Evolutionary conservation across 2,797 vertebrate genomes (phyloP).

Genomic region (Oreonectes daqikongensis): DNA sequence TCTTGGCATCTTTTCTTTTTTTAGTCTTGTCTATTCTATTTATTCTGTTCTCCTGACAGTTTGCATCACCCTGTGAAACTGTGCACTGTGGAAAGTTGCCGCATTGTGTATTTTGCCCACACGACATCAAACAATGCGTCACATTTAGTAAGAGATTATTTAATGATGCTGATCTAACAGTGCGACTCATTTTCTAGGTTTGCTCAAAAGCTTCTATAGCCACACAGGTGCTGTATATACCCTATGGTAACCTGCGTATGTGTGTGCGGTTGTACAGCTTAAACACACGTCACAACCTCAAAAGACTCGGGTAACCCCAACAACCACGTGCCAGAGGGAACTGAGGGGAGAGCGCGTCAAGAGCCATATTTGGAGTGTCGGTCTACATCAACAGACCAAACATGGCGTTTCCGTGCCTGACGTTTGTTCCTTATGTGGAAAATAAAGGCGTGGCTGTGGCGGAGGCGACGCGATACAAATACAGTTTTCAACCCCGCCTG

Average conservation of each 20-base stretch:
- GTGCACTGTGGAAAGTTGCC: slow-evolving; percentile 51
- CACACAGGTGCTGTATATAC: slow-evolving; percentile 18
- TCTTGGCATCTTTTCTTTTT: neutral
- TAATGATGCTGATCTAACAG: neutral
- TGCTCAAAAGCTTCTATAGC: neutral
- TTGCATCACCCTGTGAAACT: slow-evolving; percentile 36
- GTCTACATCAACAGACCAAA: slow-evolving; percentile 54
- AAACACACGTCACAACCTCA: slow-evolving; percentile 65
- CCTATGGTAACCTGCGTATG: neutral
- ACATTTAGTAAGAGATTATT: neutral
- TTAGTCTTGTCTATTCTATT: neutral
- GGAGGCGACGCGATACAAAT: slow-evolving; percentile 46
- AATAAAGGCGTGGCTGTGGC: slow-evolving; percentile 58
- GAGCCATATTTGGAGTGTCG: slow-evolving; percentile 71
- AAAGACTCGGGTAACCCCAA: slow-evolving; percentile 71
- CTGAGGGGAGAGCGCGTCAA: slow-evolving; percentile 58
- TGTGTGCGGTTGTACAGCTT: slow-evolving; percentile 42
- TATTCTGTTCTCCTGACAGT: slow-evolving; percentile 5
- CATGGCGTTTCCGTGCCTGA: slow-evolving; percentile 71
- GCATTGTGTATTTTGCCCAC: slow-evolving; percentile 26
- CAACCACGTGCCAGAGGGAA: slow-evolving; percentile 69
- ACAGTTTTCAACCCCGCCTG: slow-evolving; percentile 54
- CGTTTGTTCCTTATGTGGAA: slow-evolving; percentile 63
- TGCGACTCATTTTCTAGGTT: neutral
- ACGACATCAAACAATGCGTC: slow-evolving; percentile 16